A percentile compares a stretch with the other conserved stretches of the same genome.
Evolutionary conservation across 2,888 invertebrate species (phyloP).

Genomic region (Sminthurinus aureus): DNA sequence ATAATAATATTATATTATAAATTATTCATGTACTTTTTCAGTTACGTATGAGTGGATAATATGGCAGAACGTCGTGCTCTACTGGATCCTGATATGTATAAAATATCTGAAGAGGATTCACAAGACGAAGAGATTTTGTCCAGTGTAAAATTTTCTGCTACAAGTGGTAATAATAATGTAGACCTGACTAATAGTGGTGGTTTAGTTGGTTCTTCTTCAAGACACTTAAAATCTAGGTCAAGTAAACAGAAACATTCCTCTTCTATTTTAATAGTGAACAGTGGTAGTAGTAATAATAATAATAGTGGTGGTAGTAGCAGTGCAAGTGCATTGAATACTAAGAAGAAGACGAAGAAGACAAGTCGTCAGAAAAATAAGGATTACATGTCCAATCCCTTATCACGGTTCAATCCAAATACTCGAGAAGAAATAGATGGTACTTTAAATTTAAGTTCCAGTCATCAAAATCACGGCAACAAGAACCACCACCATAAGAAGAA

Average conservation of each 20-base stretch:
- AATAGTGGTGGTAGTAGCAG: too few relatives aligned
- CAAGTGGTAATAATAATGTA: background rate
- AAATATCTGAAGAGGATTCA: conserved; percentile 59
- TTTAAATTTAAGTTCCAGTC: background rate
- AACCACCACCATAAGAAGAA: background rate
- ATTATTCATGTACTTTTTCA: background rate
- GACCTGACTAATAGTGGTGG: background rate
- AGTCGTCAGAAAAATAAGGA: background rate
- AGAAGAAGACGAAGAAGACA: background rate
- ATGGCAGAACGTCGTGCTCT: conserved; percentile 51
- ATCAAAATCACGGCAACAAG: background rate
- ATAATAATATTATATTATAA: background rate
- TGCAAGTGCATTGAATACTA: background rate
- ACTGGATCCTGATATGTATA: conserved; percentile 58
- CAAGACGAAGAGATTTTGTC: conserved; percentile 57
- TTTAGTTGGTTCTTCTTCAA: background rate
- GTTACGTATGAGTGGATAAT: conserved; percentile 10
- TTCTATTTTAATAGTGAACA: background rate
- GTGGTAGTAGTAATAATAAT: background rate
- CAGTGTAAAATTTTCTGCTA: background rate
- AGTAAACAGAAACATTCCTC: background rate
- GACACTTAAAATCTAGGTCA: background rate
- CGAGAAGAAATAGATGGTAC: background rate
- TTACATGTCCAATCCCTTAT: background rate
- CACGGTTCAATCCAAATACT: too few relatives aligned